Conservation (phyloP, 2,797 vertebrate species). For the Chanos chanos region DNA sequence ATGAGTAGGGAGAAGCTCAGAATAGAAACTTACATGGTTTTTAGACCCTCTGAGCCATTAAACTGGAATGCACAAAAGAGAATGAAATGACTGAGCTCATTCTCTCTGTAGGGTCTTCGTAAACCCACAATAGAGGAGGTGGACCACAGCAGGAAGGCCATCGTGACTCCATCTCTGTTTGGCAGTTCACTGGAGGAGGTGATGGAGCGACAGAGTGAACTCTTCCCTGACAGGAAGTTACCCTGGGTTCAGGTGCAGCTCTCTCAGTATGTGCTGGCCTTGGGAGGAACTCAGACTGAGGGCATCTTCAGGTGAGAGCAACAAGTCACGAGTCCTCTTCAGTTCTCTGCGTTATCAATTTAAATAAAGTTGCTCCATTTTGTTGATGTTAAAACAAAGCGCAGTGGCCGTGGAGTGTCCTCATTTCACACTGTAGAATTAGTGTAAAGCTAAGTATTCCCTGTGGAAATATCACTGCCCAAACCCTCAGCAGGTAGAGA, state of each 20-base stretch:
- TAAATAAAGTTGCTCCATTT: too few species aligned
- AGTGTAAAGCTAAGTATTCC: too few species aligned
- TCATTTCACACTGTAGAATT: too few species aligned
- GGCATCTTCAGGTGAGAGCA: conserved; percentile 87
- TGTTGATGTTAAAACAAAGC: too few species aligned
- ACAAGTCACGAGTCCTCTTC: conserved; percentile 1
- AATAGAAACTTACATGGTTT: neutral
- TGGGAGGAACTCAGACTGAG: conserved; percentile 85
- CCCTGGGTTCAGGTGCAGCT: conserved; percentile 92
- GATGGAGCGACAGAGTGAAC: conserved; percentile 83
- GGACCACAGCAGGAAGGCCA: conserved; percentile 80
- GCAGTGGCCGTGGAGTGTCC: too few species aligned
- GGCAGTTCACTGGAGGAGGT: conserved; percentile 89
- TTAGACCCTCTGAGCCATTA: too few species aligned
- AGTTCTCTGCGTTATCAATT: too few species aligned
- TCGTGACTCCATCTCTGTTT: conserved; percentile 84
- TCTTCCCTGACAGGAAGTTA: conserved; percentile 81
- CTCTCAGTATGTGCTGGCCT: conserved; percentile 82
- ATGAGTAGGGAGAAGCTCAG: neutral
- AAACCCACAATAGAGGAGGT: conserved; percentile 89
- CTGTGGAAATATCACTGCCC: too few species aligned
- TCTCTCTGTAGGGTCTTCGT: conserved; percentile 77
- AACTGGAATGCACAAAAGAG: too few species aligned
- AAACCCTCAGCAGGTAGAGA: too few species aligned
- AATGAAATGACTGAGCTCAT: neutral